Evolutionary conservation across 2,888 invertebrate species (phyloP), one percentile per base, ranked within the genome.

Genomic region (Oscheius sp.): DNA sequence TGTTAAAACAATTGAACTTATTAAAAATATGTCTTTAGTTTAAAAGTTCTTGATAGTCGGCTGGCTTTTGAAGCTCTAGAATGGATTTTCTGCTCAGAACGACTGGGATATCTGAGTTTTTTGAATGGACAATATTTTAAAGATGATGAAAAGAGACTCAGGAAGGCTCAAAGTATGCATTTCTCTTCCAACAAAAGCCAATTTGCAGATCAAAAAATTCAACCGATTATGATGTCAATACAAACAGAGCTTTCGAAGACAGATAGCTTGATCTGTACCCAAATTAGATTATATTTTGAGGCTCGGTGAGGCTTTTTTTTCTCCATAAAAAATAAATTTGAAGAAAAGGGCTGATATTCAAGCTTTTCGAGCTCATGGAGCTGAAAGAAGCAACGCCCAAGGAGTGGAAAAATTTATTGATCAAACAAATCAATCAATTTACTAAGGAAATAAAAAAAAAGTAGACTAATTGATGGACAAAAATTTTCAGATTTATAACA

Each of bases 401-500:
- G 14, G 47, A 62, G 9, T 44, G 44, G 47, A 45, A 49, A 32
- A 49, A 47, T 22, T 30, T 49, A 17, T 22, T 62, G 9, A 24
- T 47, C 28, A 45, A 33, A 32, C 62, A 47, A 20, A 62, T 62
- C 22, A 62, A 62, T 36, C n/a, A 30, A 28, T 49, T 49, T 33
- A 49, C 62, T 5, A 45, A 24, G 33, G 62, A 62, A 1, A 47
- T 62, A 2, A 17, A 22, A 22, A 45, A 62, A 33, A 62, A 33
- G 59, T 59, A 12, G 38, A 38, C 9, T 17, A 9, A 33, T 12
- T 20, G 4, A 17, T 22, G 17, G 8, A 49, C 17, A 22, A 26
- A 50, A 50, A n/a, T 44, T 68, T 71, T 50, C 41, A 75, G 73
- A 17, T 65, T 75, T n/a, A 49, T 75, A 9, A 44, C 56, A 38